A percentile compares a stretch with the other conserved stretches of the same genome.
Conservation (phyloP, 2,888 invertebrate genomes). For the Choristoneura rosaceana region DNA sequence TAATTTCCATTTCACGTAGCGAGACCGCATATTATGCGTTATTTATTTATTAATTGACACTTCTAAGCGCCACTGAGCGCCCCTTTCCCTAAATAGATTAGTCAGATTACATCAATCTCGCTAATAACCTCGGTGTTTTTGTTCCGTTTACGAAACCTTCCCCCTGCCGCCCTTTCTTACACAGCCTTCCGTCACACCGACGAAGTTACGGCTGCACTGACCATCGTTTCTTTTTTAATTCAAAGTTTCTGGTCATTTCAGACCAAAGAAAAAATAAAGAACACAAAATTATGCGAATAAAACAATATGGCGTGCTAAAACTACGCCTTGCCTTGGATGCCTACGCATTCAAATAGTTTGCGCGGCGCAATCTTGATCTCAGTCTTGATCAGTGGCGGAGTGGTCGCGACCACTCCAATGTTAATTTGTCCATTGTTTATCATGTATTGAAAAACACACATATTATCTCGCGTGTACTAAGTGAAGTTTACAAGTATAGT, state of each 20-base stretch:
- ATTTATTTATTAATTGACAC: constrained; percentile 73
- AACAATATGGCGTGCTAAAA: no score
- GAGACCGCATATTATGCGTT: constrained; percentile 26
- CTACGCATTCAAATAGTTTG: no score
- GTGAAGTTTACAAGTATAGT: no score
- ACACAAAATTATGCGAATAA: no score
- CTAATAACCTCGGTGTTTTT: constrained; percentile 85
- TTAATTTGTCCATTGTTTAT: no score
- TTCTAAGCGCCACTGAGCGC: constrained; percentile 61
- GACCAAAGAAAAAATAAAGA: no score
- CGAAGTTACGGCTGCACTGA: constrained; percentile 12
- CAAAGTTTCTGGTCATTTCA: neutral
- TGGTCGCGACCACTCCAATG: no score
- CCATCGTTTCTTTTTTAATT: neutral
- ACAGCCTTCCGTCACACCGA: constrained; percentile 67
- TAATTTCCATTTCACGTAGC: neutral
- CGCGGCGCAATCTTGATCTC: no score
- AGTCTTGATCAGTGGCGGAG: no score
- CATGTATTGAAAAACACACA: no score
- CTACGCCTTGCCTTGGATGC: no score
- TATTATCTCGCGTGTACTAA: no score
- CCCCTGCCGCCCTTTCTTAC: constrained; percentile 78
- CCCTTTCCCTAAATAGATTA: constrained; percentile 83
- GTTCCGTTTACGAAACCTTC: constrained; percentile 82
- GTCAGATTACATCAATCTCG: constrained; percentile 86